Evolutionary conservation across 1,140 invertebrate species (phyloP).

Genomic region (Formica selysi): DNA sequence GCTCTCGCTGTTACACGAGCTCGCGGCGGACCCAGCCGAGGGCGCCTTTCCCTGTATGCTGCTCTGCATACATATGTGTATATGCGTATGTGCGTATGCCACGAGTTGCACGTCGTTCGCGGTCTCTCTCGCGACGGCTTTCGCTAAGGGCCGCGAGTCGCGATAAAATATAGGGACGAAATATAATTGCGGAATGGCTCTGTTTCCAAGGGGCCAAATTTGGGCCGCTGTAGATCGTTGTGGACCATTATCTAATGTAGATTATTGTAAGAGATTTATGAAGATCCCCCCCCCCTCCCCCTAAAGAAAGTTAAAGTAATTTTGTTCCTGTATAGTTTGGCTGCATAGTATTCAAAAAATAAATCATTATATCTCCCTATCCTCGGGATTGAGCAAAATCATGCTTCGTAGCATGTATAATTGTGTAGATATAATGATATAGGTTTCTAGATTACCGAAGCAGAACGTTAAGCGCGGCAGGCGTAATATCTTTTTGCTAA

Average conservation of each 20-base stretch:
- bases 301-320: neutral
- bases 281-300: neutral
- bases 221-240: neutral
- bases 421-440: too few species aligned
- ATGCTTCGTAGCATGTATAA: too few species aligned
- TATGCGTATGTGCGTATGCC: constrained; percentile 29
- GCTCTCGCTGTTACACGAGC: constrained; percentile 66
- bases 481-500: too few species aligned
- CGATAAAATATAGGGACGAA: neutral
- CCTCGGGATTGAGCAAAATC: too few species aligned
- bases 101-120: constrained; percentile 12
- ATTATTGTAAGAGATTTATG: neutral
- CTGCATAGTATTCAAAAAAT: neutral
- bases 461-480: too few species aligned
- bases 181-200: neutral
- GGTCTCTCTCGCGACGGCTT: constrained; percentile 44
- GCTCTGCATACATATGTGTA: neutral
- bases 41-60: constrained; percentile 59
- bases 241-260: neutral
- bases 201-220: neutral
- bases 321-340: neutral
- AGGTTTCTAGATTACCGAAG: too few species aligned
- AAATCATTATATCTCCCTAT: too few species aligned
- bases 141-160: neutral
- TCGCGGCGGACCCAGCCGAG: constrained; percentile 62